Conservation (phyloP, 2,888 invertebrate genomes). For the Pollenia angustigena region DNA sequence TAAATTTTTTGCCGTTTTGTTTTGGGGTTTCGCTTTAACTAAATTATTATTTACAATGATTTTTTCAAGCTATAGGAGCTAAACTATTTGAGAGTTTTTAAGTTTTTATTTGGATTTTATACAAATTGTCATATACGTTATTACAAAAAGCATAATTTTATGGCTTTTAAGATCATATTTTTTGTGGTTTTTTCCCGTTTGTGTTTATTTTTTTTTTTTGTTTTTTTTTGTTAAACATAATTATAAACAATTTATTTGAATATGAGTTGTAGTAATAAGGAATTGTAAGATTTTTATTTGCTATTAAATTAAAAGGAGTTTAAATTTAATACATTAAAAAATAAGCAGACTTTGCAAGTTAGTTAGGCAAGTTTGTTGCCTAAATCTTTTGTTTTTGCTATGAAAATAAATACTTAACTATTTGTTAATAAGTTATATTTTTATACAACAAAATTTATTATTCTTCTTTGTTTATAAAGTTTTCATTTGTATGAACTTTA, state of each 20-base stretch:
- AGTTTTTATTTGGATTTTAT: conserved; percentile 26
- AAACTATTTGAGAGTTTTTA: not conserved
- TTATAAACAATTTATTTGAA: not conserved
- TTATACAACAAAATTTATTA: too few relatives aligned
- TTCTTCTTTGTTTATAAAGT: too few relatives aligned
- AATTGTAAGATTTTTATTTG: not conserved
- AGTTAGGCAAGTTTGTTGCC: not conserved
- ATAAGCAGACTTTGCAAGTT: too few relatives aligned
- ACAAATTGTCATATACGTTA: conserved; percentile 47
- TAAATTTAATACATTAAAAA: too few relatives aligned
- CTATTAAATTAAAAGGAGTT: too few relatives aligned
- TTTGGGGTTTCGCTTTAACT: conserved; percentile 41
- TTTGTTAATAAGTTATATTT: too few relatives aligned
- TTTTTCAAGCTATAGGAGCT: not conserved
- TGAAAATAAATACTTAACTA: too few relatives aligned
- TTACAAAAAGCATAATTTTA: conserved; percentile 59
- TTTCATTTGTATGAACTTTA: too few relatives aligned
- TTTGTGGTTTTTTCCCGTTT: not conserved
- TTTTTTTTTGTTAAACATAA: not conserved
- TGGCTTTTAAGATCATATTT: conserved; percentile 20
- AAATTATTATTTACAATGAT: conserved; percentile 48
- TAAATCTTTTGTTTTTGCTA: conserved; percentile 31
- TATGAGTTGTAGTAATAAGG: not conserved
- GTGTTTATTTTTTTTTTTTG: not conserved
- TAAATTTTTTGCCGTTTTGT: conserved; percentile 13